Evolutionary conservation across 30 jellyfish, hydroid and myxozoan species (phyloP), one percentile per base, ranked within the genome.

Genomic region (Sanderia malayensis): DNA sequence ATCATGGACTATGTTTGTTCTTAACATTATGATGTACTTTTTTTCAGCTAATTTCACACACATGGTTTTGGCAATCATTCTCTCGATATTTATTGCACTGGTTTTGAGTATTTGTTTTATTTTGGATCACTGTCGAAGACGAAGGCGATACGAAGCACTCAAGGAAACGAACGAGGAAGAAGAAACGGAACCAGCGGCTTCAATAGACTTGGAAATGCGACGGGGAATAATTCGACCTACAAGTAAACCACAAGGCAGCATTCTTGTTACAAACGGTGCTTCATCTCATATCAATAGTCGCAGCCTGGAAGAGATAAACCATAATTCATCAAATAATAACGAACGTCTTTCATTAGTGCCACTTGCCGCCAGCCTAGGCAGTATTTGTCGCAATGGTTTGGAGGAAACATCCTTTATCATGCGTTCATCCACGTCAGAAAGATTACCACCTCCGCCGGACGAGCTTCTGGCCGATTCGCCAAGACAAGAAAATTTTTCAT

Each of bases 41-140:
- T n/a, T 77, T 65, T n/a, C 81, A 89, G 97, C 89, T 19, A 82
- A 89, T 60, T 45, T 72, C 25, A 82, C 95, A 15, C 97, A 89
- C 62, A 20, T 89, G 81, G 86, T 58, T 0, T 61, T 89, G 63
- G 93, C 97, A 0, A 65, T 89, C 2, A 76, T 83, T 20, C 93
- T 89, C 28, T 69, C 97, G 19, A 75, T 89, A 25, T 89, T 89
- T 77, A 71, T 89, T 33, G 93, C 96, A 0, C 68, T 82, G n/a
- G 94, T 89, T 4, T 28, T 89, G 29, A 81, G 95, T 47, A 47
- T 82, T 2, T 89, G 95, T 29, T 81, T 89, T 65, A 44, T 89
- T 9, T 83, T 89, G 73, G 95, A 89, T 49, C 97, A 89, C 53
- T 89, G 94, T 49, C 94, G 97, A 10, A 85, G 97, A n/a, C 79